These are phyloP conservation scores for Neopipo cinnamomea DNA, from an alignment of 2,113 vertebrate genomes.

Conservation along the genomic window DNA sequence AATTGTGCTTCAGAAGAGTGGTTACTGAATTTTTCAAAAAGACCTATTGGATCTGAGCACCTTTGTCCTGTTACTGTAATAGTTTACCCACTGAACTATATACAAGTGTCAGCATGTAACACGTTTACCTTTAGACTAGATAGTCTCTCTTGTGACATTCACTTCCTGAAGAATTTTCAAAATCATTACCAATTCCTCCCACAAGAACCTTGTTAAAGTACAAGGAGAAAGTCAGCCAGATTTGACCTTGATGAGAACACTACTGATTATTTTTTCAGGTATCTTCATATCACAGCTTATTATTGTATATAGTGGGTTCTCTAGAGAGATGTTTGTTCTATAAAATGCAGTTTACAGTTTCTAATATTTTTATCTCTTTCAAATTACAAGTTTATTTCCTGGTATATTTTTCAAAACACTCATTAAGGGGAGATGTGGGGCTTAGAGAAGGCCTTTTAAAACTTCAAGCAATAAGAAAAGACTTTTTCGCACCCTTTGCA, in stretches of 20 bases:
- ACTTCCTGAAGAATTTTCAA: slow-evolving; percentile 1
- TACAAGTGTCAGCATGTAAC: background rate
- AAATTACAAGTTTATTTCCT: background rate
- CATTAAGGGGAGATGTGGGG: background rate
- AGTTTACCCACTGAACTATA: background rate
- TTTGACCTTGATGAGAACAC: slow-evolving; percentile 17
- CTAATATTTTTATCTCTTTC: background rate
- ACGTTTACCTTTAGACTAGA: background rate
- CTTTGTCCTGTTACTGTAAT: background rate
- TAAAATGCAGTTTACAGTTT: background rate
- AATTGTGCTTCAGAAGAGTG: background rate
- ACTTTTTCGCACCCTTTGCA: background rate
- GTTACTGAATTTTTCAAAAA: background rate
- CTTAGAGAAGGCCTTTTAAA: background rate
- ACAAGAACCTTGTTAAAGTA: background rate
- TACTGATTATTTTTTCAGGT: background rate
- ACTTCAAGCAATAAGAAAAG: background rate
- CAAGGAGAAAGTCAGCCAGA: background rate
- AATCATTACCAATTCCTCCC: background rate
- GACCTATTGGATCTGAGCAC: background rate
- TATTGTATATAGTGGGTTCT: background rate
- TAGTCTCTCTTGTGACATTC: background rate
- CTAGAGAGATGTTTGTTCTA: background rate
- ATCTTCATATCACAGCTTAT: background rate
- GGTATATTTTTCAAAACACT: background rate